Evolutionary conservation across 2,888 invertebrate genomes (phyloP).

Genomic region (Lymantria monacha): DNA sequence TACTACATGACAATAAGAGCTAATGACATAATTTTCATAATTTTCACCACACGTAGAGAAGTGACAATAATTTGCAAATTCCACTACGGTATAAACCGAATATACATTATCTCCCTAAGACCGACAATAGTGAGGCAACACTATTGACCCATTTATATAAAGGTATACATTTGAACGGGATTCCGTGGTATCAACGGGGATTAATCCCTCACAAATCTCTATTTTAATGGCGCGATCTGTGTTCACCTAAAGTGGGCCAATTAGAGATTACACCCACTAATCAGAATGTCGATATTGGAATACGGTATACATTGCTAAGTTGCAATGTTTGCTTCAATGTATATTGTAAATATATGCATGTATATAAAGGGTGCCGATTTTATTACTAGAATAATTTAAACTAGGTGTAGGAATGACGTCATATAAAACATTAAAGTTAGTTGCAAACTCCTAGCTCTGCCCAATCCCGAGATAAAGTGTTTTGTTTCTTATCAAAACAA

Average conservation of each 20-base stretch:
- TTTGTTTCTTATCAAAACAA: no score
- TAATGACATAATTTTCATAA: no score
- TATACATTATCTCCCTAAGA: conserved; percentile 20
- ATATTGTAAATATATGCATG: not conserved
- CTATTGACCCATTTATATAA: conserved; percentile 60
- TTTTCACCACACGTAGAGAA: not conserved
- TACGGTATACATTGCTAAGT: conserved; percentile 15
- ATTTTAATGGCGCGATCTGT: conserved; percentile 71
- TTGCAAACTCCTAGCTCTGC: no score
- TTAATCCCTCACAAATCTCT: conserved; percentile 73
- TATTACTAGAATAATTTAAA: no score
- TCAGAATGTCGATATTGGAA: conserved; percentile 51
- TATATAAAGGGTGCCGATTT: no score
- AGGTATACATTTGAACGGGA: conserved; percentile 59
- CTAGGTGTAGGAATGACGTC: no score
- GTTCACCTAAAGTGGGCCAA: conserved; percentile 70
- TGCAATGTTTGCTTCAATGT: conserved; percentile 11
- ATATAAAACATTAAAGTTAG: no score
- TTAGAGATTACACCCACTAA: conserved; percentile 71
- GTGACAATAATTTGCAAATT: not conserved
- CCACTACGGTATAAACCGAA: not conserved
- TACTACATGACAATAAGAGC: no score
- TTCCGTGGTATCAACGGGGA: conserved; percentile 66
- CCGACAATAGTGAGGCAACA: conserved; percentile 23
- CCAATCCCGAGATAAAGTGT: no score